phyloP scores from a whole-genome alignment of 2,797 vertebrate genomes.

The Lates japonicus region DNA sequence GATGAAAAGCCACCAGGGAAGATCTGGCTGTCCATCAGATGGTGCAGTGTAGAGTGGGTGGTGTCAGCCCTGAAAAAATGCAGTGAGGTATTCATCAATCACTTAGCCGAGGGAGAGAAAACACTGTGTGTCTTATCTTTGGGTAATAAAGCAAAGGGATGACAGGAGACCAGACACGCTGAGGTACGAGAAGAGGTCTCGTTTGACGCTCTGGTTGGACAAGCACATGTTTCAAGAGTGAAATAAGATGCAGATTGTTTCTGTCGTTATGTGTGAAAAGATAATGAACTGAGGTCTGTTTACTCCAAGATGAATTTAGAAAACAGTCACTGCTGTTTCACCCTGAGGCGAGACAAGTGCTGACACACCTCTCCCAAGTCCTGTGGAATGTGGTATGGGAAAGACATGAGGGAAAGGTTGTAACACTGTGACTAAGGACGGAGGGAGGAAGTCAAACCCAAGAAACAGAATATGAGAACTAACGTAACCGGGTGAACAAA shows the following conservation, averaged over 20 bases:
- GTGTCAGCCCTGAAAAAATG: constrained; percentile 30
- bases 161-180: not conserved
- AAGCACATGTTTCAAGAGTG: not conserved
- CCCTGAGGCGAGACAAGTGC: constrained; percentile 34
- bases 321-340: constrained; percentile 18
- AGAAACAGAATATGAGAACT: not conserved
- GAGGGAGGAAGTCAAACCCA: not conserved
- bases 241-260: not conserved
- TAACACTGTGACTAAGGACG: not conserved
- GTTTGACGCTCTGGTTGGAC: not conserved
- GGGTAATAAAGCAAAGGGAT: constrained; percentile 19
- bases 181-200: not conserved
- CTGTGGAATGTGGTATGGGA: constrained; percentile 57
- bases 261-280: not conserved
- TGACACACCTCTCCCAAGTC: constrained; percentile 59
- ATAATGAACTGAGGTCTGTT: not conserved
- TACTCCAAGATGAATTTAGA: not conserved
- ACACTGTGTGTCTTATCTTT: constrained; percentile 43
- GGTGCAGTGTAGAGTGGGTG: not conserved
- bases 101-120: not conserved
- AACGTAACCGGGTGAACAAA: not conserved
- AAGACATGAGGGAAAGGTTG: not conserved
- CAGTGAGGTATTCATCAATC: constrained; percentile 9
- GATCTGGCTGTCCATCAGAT: not conserved
- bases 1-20: not conserved